Conservation (phyloP, 2,797 vertebrate species). For the Dipus sagitta region DNA sequence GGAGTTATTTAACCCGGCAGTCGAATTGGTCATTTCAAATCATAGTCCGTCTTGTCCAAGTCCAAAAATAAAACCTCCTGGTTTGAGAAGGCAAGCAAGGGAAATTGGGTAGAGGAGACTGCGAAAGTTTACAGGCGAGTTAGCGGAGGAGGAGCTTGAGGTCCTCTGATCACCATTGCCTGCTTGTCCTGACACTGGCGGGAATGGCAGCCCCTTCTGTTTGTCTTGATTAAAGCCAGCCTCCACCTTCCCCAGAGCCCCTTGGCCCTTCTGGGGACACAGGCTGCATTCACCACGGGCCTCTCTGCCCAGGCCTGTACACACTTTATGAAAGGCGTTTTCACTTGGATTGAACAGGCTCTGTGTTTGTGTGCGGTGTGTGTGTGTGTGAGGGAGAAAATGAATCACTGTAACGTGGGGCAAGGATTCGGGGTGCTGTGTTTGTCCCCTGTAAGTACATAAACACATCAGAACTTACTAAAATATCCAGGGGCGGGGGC, state of each 20-base stretch:
- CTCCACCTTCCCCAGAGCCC: slow-evolving; percentile 72
- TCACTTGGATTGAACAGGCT: slow-evolving; percentile 87
- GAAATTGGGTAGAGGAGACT: not conserved
- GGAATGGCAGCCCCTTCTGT: slow-evolving; percentile 49
- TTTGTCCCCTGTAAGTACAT: slow-evolving; percentile 86
- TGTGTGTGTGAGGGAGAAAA: slow-evolving; percentile 83
- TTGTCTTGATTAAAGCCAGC: slow-evolving; percentile 68
- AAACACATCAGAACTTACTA: slow-evolving; percentile 86
- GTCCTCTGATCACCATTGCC: not conserved
- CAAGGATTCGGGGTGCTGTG: slow-evolving; percentile 85
- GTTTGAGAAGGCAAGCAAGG: not conserved
- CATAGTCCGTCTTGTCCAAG: slow-evolving; percentile 64
- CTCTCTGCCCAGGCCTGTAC: slow-evolving; percentile 73
- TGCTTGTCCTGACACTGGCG: not conserved
- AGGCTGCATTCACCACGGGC: slow-evolving; percentile 87
- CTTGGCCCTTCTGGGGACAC: slow-evolving; percentile 83
- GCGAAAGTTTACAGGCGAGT: accelerated
- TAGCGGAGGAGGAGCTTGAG: not conserved
- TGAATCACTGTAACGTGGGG: slow-evolving; percentile 87
- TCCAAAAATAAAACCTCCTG: slow-evolving; percentile 62
- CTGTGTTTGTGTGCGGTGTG: slow-evolving; percentile 79
- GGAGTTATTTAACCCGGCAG: slow-evolving; percentile 61
- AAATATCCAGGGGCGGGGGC: slow-evolving; percentile 67
- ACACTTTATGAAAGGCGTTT: slow-evolving; percentile 89
- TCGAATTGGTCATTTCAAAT: slow-evolving; percentile 64